These are phyloP conservation scores for Chloroceryle inda DNA, from an alignment of 2,797 vertebrate species.

Conservation along the genomic window DNA sequence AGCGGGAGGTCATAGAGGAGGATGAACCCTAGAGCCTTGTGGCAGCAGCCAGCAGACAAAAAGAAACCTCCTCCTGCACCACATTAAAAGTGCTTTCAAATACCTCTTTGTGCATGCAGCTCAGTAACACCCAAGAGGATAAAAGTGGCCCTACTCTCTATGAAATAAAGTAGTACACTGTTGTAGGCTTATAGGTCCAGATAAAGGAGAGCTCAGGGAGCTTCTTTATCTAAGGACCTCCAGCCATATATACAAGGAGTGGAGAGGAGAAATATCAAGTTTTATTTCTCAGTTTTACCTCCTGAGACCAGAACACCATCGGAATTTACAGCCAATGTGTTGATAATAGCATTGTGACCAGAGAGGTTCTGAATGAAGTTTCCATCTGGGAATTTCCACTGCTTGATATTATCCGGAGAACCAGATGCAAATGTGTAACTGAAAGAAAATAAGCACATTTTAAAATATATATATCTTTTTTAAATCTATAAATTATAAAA, in stretches of 20 bases:
- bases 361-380: slow-evolving; percentile 98
- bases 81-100: neutral
- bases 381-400: slow-evolving; percentile 98
- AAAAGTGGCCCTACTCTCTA: neutral
- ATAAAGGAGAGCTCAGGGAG: neutral
- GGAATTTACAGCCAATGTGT: slow-evolving; percentile 95
- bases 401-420: slow-evolving; percentile 99
- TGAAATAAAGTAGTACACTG: neutral
- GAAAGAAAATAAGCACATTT: slow-evolving; percentile 63
- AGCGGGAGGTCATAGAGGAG: neutral
- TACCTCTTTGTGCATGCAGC: neutral
- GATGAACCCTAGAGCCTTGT: neutral
- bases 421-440: slow-evolving; percentile 98
- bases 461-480: neutral
- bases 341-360: slow-evolving; percentile 98
- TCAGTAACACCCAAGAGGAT: neutral
- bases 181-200: neutral
- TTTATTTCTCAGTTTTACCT: slow-evolving; percentile 82
- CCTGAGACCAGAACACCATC: slow-evolving; percentile 97
- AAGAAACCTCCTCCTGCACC: neutral
- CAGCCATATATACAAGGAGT: rapidly evolving
- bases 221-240: neutral
- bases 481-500: too few relatives aligned
- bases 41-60: neutral
- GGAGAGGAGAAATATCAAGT: neutral